These are phyloP conservation scores for Ahaetulla prasina DNA, from an alignment of 2,113 vertebrate species.

Conservation along the genomic window DNA sequence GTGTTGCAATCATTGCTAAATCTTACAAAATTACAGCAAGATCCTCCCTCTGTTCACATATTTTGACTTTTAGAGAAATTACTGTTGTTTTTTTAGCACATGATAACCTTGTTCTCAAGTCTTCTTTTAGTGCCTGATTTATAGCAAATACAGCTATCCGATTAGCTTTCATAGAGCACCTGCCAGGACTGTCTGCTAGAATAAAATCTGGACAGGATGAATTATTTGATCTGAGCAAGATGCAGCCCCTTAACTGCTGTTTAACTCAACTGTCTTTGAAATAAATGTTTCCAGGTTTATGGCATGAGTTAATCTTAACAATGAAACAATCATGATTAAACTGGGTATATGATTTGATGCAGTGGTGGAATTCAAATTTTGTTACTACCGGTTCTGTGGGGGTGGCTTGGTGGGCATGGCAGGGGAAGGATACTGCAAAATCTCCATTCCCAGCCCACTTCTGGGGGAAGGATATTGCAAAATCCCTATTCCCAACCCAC, in stretches of 20 bases:
- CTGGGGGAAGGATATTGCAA: no score
- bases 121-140: neutral
- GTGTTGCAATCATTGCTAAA: neutral
- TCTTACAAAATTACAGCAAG: neutral
- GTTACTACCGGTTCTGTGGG: no score
- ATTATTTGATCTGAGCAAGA: neutral
- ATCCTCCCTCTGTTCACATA: neutral
- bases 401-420: no score
- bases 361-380: no score
- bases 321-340: neutral
- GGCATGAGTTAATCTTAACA: neutral
- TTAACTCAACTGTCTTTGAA: neutral
- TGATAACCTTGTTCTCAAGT: neutral
- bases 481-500: no score
- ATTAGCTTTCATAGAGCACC: neutral
- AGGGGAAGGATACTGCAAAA: no score
- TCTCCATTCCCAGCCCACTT: no score
- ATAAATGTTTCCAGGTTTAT: neutral
- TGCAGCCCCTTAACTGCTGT: neutral
- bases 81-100: neutral
- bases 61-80: neutral
- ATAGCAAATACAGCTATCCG: neutral
- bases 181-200: neutral
- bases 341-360: neutral
- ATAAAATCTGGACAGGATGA: neutral